These are phyloP conservation scores for Mylabris phalerata DNA, from an alignment of 1,140 invertebrate species.

Conservation along the genomic window DNA sequence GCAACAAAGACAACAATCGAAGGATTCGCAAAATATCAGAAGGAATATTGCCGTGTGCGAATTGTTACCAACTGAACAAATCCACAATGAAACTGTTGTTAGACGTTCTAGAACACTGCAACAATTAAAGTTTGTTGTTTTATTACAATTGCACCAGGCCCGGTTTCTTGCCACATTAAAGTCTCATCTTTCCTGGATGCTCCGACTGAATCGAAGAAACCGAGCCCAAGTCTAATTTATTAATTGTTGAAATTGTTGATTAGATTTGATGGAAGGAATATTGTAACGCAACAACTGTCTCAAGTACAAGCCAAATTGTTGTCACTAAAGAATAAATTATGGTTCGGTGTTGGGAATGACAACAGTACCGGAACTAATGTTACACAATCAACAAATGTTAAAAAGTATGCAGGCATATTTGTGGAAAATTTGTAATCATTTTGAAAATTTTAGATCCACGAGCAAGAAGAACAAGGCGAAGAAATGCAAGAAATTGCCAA, in stretches of 20 bases:
- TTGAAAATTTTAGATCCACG: background rate
- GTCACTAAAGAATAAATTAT: slow-evolving; percentile 37
- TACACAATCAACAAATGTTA: background rate
- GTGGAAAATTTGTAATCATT: background rate
- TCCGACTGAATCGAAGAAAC: no score
- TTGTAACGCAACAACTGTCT: slow-evolving; percentile 31
- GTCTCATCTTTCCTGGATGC: no score
- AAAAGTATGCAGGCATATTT: background rate
- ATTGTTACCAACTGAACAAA: slow-evolving; percentile 15
- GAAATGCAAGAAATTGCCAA: background rate
- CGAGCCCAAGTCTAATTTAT: background rate
- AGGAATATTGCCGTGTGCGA: slow-evolving; percentile 14
- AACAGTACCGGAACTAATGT: slow-evolving; percentile 47
- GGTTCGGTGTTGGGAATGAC: slow-evolving; percentile 42
- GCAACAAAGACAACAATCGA: background rate
- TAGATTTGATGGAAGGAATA: slow-evolving; percentile 22
- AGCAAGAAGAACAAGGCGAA: background rate
- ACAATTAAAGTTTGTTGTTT: background rate
- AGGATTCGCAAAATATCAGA: background rate
- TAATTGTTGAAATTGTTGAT: background rate
- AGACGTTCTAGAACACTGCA: slow-evolving; percentile 17
- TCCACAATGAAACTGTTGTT: slow-evolving; percentile 2
- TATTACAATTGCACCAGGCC: no score
- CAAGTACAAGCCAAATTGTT: slow-evolving; percentile 39
- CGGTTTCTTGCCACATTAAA: no score